Percentiles rank a stretch among this genome's conserved stretches.
Evolutionary conservation across 2,888 invertebrate species (phyloP).

Genomic region (Chouioia cunea): DNA sequence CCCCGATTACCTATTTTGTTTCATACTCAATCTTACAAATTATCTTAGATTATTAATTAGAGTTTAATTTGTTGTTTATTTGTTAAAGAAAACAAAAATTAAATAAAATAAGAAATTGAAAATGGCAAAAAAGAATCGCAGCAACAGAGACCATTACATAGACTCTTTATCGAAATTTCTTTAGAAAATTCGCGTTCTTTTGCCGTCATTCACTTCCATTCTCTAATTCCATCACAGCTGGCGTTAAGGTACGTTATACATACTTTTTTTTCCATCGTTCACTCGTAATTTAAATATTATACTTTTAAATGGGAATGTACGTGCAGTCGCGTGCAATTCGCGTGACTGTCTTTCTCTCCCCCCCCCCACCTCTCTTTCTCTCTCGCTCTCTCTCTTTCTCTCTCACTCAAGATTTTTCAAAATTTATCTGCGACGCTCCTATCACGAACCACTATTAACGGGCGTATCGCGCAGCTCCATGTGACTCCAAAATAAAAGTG

Average conservation of each 20-base stretch:
- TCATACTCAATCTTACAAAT: background rate
- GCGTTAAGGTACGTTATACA: conserved; percentile 51
- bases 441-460: conserved; percentile 15
- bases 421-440: background rate
- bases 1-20: background rate
- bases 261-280: conserved; percentile 20
- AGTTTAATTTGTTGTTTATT: conserved; percentile 25
- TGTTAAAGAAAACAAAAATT: background rate
- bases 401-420: conserved; percentile 1
- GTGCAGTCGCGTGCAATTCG: background rate
- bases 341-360: too few species aligned
- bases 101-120: too few species aligned
- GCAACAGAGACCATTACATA: conserved; percentile 15
- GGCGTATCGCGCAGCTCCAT: conserved; percentile 6
- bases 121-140: conserved; percentile 42
- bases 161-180: conserved; percentile 28
- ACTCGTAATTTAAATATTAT: conserved; percentile 15
- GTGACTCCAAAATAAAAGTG: background rate
- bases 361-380: too few species aligned
- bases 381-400: too few species aligned
- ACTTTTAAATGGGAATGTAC: background rate
- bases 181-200: conserved; percentile 39
- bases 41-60: conserved; percentile 19
- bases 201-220: conserved; percentile 48
- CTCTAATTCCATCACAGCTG: conserved; percentile 60